Conservation (phyloP, 1,140 invertebrate species). For the Cataglyphis hispanica region DNA sequence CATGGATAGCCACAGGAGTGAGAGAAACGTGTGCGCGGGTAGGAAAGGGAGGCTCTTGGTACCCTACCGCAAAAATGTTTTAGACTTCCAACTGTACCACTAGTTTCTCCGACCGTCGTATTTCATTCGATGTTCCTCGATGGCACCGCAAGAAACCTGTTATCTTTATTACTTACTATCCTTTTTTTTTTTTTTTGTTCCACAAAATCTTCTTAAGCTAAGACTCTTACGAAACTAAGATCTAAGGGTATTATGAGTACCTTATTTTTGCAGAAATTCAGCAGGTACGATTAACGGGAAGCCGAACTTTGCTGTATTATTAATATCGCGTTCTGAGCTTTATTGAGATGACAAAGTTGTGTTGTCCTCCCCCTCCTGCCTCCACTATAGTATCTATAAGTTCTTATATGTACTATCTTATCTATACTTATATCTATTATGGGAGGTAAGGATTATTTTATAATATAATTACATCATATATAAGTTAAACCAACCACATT, state of each 20-base stretch:
- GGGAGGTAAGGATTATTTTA: too few relatives aligned
- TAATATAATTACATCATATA: neutral
- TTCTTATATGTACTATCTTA: neutral
- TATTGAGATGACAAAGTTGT: neutral
- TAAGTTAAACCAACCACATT: neutral
- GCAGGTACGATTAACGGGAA: neutral
- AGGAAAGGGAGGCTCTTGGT: constrained; percentile 5
- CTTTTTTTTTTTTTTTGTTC: constrained; percentile 23
- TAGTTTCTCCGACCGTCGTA: constrained; percentile 43
- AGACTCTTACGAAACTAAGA: constrained; percentile 48
- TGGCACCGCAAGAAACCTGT: constrained; percentile 50
- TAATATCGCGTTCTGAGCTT: constrained; percentile 9
- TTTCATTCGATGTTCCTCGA: constrained; percentile 63
- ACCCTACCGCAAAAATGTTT: constrained; percentile 61
- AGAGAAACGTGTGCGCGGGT: constrained; percentile 15
- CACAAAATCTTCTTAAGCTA: constrained; percentile 52
- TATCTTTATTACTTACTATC: constrained; percentile 58
- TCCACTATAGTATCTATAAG: neutral
- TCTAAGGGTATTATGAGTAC: constrained; percentile 24
- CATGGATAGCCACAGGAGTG: constrained; percentile 55
- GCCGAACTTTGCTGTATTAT: neutral
- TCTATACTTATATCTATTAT: neutral
- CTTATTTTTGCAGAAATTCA: constrained; percentile 46
- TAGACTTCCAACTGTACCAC: constrained; percentile 50
- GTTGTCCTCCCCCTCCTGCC: too few relatives aligned